These are phyloP conservation scores for Stictocephala bisonia DNA, from an alignment of 2,888 invertebrate species.

Conservation along the genomic window DNA sequence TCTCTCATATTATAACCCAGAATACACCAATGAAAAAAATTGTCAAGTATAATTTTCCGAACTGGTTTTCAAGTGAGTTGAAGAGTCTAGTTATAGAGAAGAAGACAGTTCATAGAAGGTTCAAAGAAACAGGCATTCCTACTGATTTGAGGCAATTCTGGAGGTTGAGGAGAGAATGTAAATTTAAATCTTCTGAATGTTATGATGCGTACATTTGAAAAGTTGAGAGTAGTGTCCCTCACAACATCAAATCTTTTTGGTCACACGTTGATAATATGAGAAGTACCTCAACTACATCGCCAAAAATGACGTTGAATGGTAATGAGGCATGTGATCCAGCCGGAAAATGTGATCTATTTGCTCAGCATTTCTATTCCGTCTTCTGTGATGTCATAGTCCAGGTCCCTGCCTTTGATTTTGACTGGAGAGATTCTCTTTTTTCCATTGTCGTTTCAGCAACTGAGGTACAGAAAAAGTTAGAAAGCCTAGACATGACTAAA, in stretches of 20 bases:
- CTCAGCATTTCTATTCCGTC: not conserved
- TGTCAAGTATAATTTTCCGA: not conserved
- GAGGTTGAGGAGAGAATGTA: too few relatives aligned
- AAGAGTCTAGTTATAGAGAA: not conserved
- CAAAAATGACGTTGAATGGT: not conserved
- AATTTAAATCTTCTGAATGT: too few relatives aligned
- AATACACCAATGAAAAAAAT: not conserved
- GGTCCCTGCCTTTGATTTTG: too few relatives aligned
- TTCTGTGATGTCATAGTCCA: too few relatives aligned
- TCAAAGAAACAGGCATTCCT: not conserved
- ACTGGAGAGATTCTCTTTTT: too few relatives aligned
- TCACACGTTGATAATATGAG: not conserved
- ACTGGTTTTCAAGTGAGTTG: conserved; percentile 14
- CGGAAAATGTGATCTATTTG: conserved; percentile 17
- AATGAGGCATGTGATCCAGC: not conserved
- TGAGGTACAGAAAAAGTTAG: too few relatives aligned
- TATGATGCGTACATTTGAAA: too few relatives aligned
- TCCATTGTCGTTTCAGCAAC: too few relatives aligned
- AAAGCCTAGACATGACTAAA: too few relatives aligned
- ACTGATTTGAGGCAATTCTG: too few relatives aligned
- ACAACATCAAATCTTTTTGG: not conserved
- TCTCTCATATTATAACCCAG: not conserved
- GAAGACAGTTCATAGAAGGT: not conserved
- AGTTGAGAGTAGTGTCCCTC: too few relatives aligned
- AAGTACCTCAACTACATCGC: not conserved